A percentile compares a stretch with the other conserved stretches of the same genome.
Evolutionary conservation across 2,113 vertebrate species (phyloP).

Genomic region (Platysternon megacephalum): DNA sequence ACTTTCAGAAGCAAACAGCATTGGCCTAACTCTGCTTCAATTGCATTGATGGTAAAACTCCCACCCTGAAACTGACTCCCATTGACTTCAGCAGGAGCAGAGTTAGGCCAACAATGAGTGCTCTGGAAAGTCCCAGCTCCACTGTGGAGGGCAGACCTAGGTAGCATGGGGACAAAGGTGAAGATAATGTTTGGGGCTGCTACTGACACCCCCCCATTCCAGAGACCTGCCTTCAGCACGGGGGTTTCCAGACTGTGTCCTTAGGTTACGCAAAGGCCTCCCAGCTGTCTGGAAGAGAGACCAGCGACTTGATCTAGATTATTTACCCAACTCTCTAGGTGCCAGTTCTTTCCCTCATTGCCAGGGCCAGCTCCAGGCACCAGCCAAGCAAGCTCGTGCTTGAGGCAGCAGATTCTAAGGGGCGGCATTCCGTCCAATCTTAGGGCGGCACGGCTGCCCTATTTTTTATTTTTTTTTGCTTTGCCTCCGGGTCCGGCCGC

Average conservation of each 20-base stretch:
- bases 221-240: not conserved
- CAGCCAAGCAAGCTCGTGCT: too few relatives aligned
- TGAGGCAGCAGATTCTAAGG: too few relatives aligned
- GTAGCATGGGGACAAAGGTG: not conserved
- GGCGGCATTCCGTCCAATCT: too few relatives aligned
- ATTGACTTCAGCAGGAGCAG: not conserved
- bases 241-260: not conserved
- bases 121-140: not conserved
- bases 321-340: not conserved
- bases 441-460: too few relatives aligned
- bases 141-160: not conserved
- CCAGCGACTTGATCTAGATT: not conserved
- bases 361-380: too few relatives aligned
- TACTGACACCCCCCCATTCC: not conserved
- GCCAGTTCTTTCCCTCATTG: not conserved
- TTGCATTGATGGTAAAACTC: not conserved
- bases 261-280: not conserved
- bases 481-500: too few relatives aligned
- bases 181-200: not conserved
- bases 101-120: not conserved
- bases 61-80: not conserved
- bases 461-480: too few relatives aligned
- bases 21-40: not conserved
- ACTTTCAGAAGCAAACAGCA: not conserved
- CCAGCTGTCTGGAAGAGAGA: not conserved